Evolutionary conservation across 1,140 invertebrate species (phyloP).

Genomic region (Atta cephalotes): DNA sequence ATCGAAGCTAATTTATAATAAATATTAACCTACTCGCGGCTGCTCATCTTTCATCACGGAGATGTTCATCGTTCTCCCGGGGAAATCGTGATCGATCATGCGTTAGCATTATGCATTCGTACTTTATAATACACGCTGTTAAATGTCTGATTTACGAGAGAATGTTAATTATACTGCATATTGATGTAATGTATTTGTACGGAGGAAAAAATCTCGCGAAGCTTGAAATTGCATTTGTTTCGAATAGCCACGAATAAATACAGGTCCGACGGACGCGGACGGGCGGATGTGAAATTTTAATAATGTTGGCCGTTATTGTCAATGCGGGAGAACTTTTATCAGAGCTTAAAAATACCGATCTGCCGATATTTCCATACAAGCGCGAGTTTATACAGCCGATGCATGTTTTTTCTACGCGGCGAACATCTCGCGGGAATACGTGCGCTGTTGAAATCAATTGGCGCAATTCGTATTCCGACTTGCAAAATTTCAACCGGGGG

Average conservation of each 20-base stretch:
- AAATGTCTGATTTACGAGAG: background rate
- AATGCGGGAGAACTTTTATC: conserved; percentile 24
- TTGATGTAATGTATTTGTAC: background rate
- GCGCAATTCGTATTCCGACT: conserved; percentile 2
- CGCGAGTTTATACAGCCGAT: conserved; percentile 32
- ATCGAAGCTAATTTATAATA: conserved; percentile 57
- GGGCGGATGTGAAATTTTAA: conserved; percentile 22
- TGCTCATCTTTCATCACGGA: conserved; percentile 47
- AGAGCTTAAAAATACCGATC: conserved; percentile 30
- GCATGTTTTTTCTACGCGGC: conserved; percentile 44
- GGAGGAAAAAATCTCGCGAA: background rate
- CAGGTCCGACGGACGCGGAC: background rate
- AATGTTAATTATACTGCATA: background rate
- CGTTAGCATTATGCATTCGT: background rate
- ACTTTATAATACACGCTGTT: background rate
- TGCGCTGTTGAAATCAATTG: conserved; percentile 50
- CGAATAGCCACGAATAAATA: conserved; percentile 3
- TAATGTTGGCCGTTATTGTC: conserved; percentile 29
- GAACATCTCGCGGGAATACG: conserved; percentile 45
- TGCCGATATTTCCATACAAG: conserved; percentile 23
- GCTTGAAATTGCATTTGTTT: background rate
- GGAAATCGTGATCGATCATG: conserved; percentile 6
- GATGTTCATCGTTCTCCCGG: conserved; percentile 27
- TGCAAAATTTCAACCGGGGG: conserved; percentile 18
- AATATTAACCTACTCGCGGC: conserved; percentile 18